These are phyloP conservation scores for Podarcis lilfordi DNA, from an alignment of 2,797 vertebrate genomes.

Conservation along the genomic window DNA sequence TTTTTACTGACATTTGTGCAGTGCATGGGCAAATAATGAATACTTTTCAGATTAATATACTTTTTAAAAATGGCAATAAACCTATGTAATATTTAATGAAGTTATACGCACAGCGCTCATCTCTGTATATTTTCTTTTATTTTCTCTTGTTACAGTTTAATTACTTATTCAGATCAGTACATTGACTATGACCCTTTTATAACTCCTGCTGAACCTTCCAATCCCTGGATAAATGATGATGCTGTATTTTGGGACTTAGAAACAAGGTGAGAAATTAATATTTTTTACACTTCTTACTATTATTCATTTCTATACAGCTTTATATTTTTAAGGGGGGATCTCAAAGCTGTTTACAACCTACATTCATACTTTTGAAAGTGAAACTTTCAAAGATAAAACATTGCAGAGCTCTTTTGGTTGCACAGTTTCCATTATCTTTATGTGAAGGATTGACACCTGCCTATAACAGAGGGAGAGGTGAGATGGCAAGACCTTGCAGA, in stretches of 20 bases:
- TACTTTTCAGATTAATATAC: not conserved
- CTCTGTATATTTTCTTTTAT: not conserved
- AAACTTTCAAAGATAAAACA: not conserved
- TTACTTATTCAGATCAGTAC: conserved; percentile 93
- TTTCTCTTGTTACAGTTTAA: conserved; percentile 80
- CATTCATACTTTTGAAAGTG: not conserved
- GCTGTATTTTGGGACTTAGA: conserved; percentile 90
- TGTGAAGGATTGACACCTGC: not conserved
- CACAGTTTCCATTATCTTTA: not conserved
- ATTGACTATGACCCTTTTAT: conserved; percentile 92
- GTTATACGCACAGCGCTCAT: not conserved
- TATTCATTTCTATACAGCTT: not conserved
- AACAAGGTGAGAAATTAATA: conserved; percentile 81
- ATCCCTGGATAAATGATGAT: conserved; percentile 94
- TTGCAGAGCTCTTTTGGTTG: not conserved
- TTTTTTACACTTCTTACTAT: not conserved
- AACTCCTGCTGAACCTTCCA: conserved; percentile 88
- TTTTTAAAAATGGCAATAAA: not conserved
- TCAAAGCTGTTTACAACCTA: not conserved
- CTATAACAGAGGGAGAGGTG: not conserved
- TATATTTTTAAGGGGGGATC: not conserved
- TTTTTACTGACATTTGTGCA: not conserved
- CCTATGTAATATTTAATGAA: not conserved
- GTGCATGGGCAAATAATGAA: not conserved
- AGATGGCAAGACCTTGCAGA: not conserved